phyloP scores from a whole-genome alignment of 2,888 invertebrate genomes.

The Xestia rhomboidea region DNA sequence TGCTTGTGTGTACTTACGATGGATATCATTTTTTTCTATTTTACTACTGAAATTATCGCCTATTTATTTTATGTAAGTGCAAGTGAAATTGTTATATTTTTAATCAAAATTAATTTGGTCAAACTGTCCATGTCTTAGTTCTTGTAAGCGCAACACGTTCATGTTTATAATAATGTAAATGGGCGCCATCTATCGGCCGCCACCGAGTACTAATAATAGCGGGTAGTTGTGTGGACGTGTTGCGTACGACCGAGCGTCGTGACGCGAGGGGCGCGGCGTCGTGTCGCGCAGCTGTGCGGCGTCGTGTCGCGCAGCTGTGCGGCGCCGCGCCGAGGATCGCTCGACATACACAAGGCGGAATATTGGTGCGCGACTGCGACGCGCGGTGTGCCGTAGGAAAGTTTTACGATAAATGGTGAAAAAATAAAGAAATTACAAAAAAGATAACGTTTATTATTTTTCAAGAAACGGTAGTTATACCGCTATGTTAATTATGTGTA shows the following conservation, averaged over 20 bases:
- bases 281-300: conserved; percentile 22
- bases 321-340: conserved; percentile 63
- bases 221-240: conserved; percentile 63
- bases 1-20: conserved; percentile 89
- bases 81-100: conserved; percentile 73
- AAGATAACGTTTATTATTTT: conserved; percentile 56
- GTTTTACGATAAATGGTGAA: conserved; percentile 91
- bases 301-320: conserved; percentile 31
- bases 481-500: not conserved
- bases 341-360: conserved; percentile 89
- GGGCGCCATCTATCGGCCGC: conserved; percentile 66
- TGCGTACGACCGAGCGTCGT: conserved; percentile 71
- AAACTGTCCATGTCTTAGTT: conserved; percentile 74
- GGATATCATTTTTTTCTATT: conserved; percentile 85
- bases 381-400: conserved; percentile 89
- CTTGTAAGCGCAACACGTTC: conserved; percentile 80
- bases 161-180: conserved; percentile 41
- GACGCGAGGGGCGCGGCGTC: conserved; percentile 55
- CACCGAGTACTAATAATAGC: conserved; percentile 52
- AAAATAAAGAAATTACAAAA: conserved; percentile 90
- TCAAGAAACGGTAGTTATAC: not conserved
- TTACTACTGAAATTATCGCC: conserved; percentile 77
- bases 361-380: conserved; percentile 88
- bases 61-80: conserved; percentile 83
- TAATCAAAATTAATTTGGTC: conserved; percentile 69